phyloP scores from a whole-genome alignment of 2,888 invertebrate species.

The Drosophila formosana region DNA sequence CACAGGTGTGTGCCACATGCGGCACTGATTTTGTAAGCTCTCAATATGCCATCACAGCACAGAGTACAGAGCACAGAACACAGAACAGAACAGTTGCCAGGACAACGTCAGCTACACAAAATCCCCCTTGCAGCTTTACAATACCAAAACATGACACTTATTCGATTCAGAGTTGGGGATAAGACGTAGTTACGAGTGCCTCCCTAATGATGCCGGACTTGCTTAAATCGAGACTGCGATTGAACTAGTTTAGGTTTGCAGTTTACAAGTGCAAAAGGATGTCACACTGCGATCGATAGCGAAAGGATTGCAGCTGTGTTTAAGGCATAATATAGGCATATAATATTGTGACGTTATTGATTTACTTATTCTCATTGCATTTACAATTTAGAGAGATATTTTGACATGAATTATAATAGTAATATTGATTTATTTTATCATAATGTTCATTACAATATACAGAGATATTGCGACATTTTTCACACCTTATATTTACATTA shows the following conservation, averaged over 20 bases:
- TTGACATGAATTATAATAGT: too few relatives aligned
- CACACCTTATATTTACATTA: too few relatives aligned
- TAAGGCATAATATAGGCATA: too few relatives aligned
- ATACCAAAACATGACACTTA: slow-evolving; percentile 5
- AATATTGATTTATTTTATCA: too few relatives aligned
- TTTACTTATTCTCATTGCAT: too few relatives aligned
- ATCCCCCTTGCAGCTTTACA: background rate
- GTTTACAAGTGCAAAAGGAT: background rate
- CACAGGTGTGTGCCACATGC: slow-evolving; percentile 20
- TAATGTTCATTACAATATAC: too few relatives aligned
- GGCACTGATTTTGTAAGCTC: slow-evolving; percentile 36
- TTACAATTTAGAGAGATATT: too few relatives aligned
- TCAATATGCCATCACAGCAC: slow-evolving; percentile 15
- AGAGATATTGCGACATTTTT: too few relatives aligned
- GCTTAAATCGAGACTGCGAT: background rate
- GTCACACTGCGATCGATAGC: too few relatives aligned
- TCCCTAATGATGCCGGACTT: background rate
- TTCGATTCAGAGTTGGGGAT: background rate
- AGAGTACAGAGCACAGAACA: background rate
- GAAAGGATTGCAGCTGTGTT: background rate
- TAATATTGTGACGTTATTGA: too few relatives aligned
- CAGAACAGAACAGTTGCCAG: background rate
- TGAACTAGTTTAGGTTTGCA: background rate
- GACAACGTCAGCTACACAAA: background rate
- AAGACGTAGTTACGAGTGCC: background rate